Percentiles rank a stretch among this genome's conserved stretches.
Conservation (phyloP, 2,797 vertebrate species). For the Pangasius macronema region DNA sequence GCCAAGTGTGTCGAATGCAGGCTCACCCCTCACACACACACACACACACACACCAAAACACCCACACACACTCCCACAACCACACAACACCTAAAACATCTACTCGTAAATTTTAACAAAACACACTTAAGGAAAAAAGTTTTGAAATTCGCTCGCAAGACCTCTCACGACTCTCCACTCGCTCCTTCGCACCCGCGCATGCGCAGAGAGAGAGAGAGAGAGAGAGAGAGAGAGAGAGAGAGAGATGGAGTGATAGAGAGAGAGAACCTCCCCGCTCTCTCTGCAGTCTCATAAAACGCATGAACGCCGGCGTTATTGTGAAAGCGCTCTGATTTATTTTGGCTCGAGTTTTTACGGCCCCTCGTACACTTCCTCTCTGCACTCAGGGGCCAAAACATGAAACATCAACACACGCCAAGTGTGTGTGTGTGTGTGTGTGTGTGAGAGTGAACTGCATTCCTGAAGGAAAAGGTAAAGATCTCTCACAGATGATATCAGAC, state of each 20-base stretch:
- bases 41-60: too few relatives aligned
- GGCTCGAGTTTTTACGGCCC: constrained; percentile 77
- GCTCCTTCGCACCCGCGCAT: too few relatives aligned
- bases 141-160: too few relatives aligned
- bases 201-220: background rate
- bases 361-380: constrained; percentile 73
- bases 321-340: constrained; percentile 78
- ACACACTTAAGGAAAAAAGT: too few relatives aligned
- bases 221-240: background rate
- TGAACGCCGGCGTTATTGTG: constrained; percentile 73
- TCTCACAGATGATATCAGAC: constrained; percentile 37
- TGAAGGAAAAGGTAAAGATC: constrained; percentile 38
- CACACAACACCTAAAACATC: too few relatives aligned
- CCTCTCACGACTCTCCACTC: too few relatives aligned
- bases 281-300: constrained; percentile 65
- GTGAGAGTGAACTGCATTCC: constrained; percentile 50
- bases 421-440: constrained; percentile 65
- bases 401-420: constrained; percentile 74
- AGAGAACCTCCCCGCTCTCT: constrained; percentile 47
- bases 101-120: too few relatives aligned
- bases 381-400: constrained; percentile 76
- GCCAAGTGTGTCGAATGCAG: too few relatives aligned
- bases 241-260: background rate
- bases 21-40: too few relatives aligned
- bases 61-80: too few relatives aligned